Base-by-base conservation (phyloP, 2,797 vertebrate genomes). In the Squalus acanthias region DNA sequence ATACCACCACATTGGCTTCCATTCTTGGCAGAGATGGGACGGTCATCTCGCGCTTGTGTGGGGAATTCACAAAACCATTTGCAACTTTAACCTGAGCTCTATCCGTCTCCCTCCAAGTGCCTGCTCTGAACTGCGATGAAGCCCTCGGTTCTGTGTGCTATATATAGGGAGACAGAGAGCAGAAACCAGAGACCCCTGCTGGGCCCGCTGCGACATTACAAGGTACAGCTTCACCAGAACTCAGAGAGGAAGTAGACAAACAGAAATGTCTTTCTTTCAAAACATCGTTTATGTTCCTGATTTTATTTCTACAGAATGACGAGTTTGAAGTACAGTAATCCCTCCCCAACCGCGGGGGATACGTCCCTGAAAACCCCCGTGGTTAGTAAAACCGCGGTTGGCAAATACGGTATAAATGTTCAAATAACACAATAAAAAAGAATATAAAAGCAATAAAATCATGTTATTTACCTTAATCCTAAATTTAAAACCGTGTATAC, bases 1-100 rank as follows among this genome's bases (percentile, higher is more conserved):
- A 97, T 0, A 99, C 97, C 0, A 98, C 97, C 95, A 99, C 97
- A 26, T 99, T 99, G 0, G 98, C 98, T 94, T 99, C 98, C 98
- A 98, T 97, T 95, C 97, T 98, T 57, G 97, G 96, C 4, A 97
- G 7, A 0, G 97, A 0, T 60, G 97, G 97, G 57, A 96, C 87
- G 0, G 97, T 96, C 63, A 96, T 3, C 76, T 98, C 97, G 22
- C 12, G 6, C 33, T 92, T 65, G n/a, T 65, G 60, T 0, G n/a
- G 33, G 63, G 89, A 67, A 39, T 39, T n/a, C 63, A 1, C 33
- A 65, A n/a, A 92, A 92, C 15, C 60, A 67, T 92, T 39, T 92
- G 60, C 33, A 67, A 65, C 63, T 92, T 92, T 65, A 65, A 65
- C 15, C 60, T 91, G 13, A n/a, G 53, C 24, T 91, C 88, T 10